Evolutionary conservation across 35 echinoderm and acorn worm species (phyloP).

Genomic region (Amphiura filiformis): DNA sequence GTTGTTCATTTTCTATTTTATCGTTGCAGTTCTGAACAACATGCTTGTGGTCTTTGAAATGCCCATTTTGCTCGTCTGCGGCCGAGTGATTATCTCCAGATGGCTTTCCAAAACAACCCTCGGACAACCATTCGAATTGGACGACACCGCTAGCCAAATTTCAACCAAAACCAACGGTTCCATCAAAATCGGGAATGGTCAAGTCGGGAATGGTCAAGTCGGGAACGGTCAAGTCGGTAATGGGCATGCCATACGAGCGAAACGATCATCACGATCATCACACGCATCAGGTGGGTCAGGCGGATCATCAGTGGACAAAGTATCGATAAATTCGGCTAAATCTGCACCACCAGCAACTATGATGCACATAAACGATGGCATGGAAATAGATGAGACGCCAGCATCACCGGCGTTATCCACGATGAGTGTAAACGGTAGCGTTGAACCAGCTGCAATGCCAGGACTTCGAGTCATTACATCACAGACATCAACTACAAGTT

Average conservation of each 20-base stretch:
- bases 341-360: background rate
- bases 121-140: too few species aligned
- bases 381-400: too few species aligned
- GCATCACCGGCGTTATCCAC: too few species aligned
- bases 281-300: background rate
- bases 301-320: background rate
- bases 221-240: too few species aligned
- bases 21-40: background rate
- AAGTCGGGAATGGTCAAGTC: too few species aligned
- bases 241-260: too few species aligned
- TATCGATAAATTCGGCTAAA: background rate
- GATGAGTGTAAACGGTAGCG: background rate
- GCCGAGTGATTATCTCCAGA: background rate
- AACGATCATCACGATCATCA: too few species aligned
- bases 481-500: background rate
- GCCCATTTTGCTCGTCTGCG: background rate
- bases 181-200: too few species aligned
- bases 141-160: too few species aligned
- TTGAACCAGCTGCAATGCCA: background rate
- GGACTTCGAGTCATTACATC: background rate
- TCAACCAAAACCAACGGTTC: too few species aligned
- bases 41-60: background rate
- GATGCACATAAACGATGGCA: too few species aligned
- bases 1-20: background rate
- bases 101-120: background rate